Conservation (phyloP, 2,113 vertebrate species). For the Salvator merianae region DNA sequence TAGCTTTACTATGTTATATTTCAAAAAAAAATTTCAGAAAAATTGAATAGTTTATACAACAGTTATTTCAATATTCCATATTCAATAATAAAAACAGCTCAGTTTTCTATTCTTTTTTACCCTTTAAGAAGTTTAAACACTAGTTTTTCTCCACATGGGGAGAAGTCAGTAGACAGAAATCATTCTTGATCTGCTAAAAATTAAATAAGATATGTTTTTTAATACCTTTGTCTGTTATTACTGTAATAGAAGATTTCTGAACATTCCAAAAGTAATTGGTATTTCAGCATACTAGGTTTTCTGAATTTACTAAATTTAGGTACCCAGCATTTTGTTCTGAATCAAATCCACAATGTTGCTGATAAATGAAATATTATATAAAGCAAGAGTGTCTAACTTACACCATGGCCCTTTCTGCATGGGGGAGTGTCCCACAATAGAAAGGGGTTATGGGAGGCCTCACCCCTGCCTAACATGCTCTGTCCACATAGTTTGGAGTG, state of each 20-base stretch:
- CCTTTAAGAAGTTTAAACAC: not conserved
- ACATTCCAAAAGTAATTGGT: not conserved
- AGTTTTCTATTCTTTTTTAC: not conserved
- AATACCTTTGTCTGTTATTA: not conserved
- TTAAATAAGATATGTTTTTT: too few species aligned
- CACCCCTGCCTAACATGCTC: too few species aligned
- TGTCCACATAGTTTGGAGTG: too few species aligned
- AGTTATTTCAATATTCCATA: not conserved
- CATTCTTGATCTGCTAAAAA: not conserved
- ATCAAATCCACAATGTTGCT: not conserved
- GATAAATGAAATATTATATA: not conserved
- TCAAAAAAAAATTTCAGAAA: not conserved
- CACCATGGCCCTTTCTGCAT: too few species aligned
- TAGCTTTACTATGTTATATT: not conserved
- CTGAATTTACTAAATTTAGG: not conserved
- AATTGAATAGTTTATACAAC: not conserved
- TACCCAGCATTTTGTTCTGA: not conserved
- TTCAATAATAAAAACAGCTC: not conserved
- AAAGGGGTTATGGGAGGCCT: not conserved
- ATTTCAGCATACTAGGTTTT: not conserved
- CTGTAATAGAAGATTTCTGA: not conserved
- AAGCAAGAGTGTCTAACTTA: too few species aligned
- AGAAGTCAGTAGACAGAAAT: not conserved
- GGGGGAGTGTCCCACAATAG: too few species aligned
- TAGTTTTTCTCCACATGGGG: not conserved